Evolutionary conservation across 1,140 invertebrate genomes (phyloP).

Genomic region (Anoplophora glabripennis): DNA sequence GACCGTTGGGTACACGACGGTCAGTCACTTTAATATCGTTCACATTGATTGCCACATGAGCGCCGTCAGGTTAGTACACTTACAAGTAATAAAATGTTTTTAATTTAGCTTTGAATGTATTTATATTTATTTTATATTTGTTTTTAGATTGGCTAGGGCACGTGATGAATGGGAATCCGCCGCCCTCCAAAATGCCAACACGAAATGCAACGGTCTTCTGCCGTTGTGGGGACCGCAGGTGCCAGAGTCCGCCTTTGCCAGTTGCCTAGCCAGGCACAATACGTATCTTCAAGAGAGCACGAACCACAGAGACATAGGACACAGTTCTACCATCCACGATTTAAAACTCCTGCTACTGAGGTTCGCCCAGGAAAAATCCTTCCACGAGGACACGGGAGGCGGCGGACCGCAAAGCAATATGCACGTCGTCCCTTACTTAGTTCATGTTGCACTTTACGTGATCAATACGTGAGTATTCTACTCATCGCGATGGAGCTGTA

Average conservation of each 20-base stretch:
- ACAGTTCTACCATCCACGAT: conserved; percentile 88
- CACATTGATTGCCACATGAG: conserved; percentile 98
- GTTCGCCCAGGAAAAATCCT: conserved; percentile 92
- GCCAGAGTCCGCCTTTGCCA: conserved; percentile 91
- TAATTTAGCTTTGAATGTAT: no score
- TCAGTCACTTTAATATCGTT: conserved; percentile 97
- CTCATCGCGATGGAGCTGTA: background rate
- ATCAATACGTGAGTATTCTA: conserved; percentile 77
- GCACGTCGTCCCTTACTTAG: conserved; percentile 91
- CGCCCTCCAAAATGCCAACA: conserved; percentile 95
- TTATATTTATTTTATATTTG: no score
- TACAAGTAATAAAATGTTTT: no score
- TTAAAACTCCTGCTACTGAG: conserved; percentile 85
- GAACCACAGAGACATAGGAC: conserved; percentile 83
- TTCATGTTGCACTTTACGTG: conserved; percentile 94
- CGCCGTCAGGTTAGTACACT: conserved; percentile 70
- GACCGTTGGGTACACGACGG: conserved; percentile 85
- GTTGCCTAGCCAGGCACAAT: conserved; percentile 86
- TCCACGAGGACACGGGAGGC: conserved; percentile 96
- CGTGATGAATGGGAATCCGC: conserved; percentile 98
- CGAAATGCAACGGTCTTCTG: conserved; percentile 92
- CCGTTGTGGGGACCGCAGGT: conserved; percentile 96
- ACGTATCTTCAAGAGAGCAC: conserved; percentile 84
- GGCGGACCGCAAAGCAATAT: conserved; percentile 96
- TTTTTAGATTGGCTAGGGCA: conserved; percentile 60